Base-by-base conservation (phyloP, 2,113 vertebrate genomes). In the Antechinus flavipes region DNA sequence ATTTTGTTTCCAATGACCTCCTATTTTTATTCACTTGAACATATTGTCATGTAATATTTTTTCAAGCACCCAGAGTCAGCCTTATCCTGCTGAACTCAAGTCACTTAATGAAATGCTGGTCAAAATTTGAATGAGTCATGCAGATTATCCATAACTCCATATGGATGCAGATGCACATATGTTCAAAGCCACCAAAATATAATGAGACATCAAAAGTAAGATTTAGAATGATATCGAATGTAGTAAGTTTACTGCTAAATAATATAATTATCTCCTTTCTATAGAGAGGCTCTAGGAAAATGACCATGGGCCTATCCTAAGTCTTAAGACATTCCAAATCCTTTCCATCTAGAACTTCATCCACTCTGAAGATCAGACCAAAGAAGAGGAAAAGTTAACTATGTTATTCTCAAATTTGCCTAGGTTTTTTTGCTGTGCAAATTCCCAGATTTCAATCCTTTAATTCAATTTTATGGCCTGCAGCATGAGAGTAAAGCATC, bases 311-410 rank as follows among this genome's bases (percentile, higher is more conserved):
- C 46, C 47, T 22, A 12, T 0, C 42, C 52, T 56, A 9, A 46
- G 35, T 90, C 10, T 52, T 9, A 61, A n/a, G 58, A 8, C 8
- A 54, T 52, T n/a, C 61, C 24, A 2, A 91, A 35, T 46, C 11
- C 2, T 92, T 89, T n/a, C 54, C 2, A 1, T 42, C 61, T 49
- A 0, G 1, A 23, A 91, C 12, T 42, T 84, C 2, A 84, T 22
- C 19, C n/a, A 23, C 16, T 1, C n/a, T 84, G 68, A 84, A 42
- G 19, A 84, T 84, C 68, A 84, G 19, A 19, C 68, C 68, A 84
- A n/a, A 23, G 35, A n/a, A 42, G 76, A 94, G 96, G 54, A 93
- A 93, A 50, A 93, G 96, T 97, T 98, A 98, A 97, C 53, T 47
- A 9, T 7, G 0, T 35, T 42, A 54, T 16, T 56, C 61, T 26